These are phyloP conservation scores for Eupelmus urozonus DNA, from an alignment of 2,888 invertebrate genomes.

Conservation along the genomic window DNA sequence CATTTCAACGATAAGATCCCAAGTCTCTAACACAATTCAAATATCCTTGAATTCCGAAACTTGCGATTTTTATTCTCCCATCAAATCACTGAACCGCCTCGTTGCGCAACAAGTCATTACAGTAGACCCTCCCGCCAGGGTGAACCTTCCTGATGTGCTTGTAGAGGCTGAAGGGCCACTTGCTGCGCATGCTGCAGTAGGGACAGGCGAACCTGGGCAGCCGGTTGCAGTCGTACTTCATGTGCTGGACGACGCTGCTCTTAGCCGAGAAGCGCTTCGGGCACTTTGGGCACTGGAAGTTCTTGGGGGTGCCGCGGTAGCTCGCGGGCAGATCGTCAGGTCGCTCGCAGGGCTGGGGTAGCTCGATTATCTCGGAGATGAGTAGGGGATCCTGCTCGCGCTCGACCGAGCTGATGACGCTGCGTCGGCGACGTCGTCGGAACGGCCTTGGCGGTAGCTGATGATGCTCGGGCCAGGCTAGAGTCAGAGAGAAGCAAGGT, in stretches of 20 bases:
- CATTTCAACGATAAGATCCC: too few relatives aligned
- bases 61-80: not conserved
- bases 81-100: constrained; percentile 17
- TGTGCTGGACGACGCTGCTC: constrained; percentile 64
- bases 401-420: not conserved
- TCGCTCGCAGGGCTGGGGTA: constrained; percentile 21
- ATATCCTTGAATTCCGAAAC: too few relatives aligned
- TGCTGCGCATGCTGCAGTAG: constrained; percentile 63
- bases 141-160: constrained; percentile 52
- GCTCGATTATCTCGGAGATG: constrained; percentile 28
- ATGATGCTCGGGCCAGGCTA: not conserved
- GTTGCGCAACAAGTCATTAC: constrained; percentile 22
- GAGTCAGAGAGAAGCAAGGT: not conserved
- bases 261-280: constrained; percentile 49
- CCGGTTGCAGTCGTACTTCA: constrained; percentile 74
- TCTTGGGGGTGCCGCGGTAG: constrained; percentile 37
- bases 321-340: constrained; percentile 30
- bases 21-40: too few relatives aligned
- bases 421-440: constrained; percentile 20
- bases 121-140: constrained; percentile 33
- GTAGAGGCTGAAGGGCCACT: constrained; percentile 55
- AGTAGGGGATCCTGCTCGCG: too few relatives aligned
- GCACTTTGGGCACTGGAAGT: constrained; percentile 56
- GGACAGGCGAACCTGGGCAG: constrained; percentile 72
- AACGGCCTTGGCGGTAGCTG: not conserved